A percentile compares a stretch with the other conserved stretches of the same genome.
Conservation (phyloP, 1,140 invertebrate species). For the Nomia melanderi region DNA sequence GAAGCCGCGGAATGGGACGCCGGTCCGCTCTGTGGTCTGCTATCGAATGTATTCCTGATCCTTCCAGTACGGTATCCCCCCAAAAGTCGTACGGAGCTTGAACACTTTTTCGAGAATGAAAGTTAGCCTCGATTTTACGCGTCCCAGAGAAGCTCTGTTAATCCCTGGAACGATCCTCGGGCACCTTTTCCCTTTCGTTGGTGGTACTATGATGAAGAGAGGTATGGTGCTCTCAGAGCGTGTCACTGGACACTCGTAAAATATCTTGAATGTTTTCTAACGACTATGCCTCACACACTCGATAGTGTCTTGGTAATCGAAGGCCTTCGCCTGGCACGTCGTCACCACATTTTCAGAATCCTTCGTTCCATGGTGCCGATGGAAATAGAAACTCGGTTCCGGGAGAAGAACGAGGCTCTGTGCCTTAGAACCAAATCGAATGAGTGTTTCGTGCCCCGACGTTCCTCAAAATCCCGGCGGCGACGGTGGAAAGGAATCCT, state of each 20-base stretch:
- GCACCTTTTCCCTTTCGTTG: background rate
- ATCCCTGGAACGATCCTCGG: background rate
- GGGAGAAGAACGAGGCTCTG: constrained; percentile 36
- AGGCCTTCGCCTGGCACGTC: constrained; percentile 69
- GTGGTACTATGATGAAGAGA: background rate
- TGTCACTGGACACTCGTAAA: constrained; percentile 33
- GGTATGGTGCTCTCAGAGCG: background rate
- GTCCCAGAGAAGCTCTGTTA: background rate
- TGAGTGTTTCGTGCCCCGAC: constrained; percentile 29
- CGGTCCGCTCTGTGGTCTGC: background rate
- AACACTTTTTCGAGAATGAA: background rate
- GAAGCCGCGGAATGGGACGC: background rate
- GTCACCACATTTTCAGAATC: constrained; percentile 79
- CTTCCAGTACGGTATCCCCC: background rate
- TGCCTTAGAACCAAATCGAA: constrained; percentile 38
- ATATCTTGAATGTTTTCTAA: constrained; percentile 55
- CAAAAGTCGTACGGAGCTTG: background rate
- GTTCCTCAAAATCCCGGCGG: constrained; percentile 26
- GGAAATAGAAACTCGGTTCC: constrained; percentile 39
- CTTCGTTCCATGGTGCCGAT: constrained; percentile 72
- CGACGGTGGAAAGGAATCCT: background rate
- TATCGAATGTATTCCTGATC: background rate
- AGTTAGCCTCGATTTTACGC: too few relatives aligned
- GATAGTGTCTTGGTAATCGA: constrained; percentile 74
- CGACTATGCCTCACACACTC: constrained; percentile 76